A percentile compares a stretch with the other conserved stretches of the same genome.
Conservation (phyloP, 2,888 invertebrate species). For the Macroteleia sp. region DNA sequence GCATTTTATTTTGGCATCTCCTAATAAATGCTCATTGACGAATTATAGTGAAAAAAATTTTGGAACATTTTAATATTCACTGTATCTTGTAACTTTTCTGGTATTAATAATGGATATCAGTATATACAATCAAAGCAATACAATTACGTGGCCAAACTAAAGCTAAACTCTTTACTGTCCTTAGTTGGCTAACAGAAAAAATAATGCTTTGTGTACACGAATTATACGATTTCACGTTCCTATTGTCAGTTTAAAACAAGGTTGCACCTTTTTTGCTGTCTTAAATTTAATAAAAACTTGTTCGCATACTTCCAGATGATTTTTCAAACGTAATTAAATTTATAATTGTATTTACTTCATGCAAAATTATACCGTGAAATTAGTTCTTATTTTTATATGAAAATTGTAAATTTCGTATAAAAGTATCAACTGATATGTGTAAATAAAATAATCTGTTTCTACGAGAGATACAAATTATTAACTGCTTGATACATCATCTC, state of each 20-base stretch:
- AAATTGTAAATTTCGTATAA: too few relatives aligned
- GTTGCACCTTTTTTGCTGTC: too few relatives aligned
- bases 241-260: constrained; percentile 7
- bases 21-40: constrained; percentile 24
- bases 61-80: neutral
- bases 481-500: constrained; percentile 18
- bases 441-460: too few relatives aligned
- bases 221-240: neutral
- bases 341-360: too few relatives aligned
- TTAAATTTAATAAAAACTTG: too few relatives aligned
- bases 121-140: constrained; percentile 4
- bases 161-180: neutral
- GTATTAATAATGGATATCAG: neutral
- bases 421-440: too few relatives aligned
- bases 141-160: constrained; percentile 17
- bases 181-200: neutral
- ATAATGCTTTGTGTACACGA: neutral
- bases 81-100: neutral
- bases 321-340: too few relatives aligned
- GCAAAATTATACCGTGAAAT: too few relatives aligned
- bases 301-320: neutral
- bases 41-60: constrained; percentile 12
- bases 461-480: too few relatives aligned
- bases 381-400: too few relatives aligned
- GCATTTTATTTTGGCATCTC: constrained; percentile 71